These are phyloP conservation scores for Drosophila yakuba DNA, from an alignment of 1,140 invertebrate genomes.

Conservation along the genomic window DNA sequence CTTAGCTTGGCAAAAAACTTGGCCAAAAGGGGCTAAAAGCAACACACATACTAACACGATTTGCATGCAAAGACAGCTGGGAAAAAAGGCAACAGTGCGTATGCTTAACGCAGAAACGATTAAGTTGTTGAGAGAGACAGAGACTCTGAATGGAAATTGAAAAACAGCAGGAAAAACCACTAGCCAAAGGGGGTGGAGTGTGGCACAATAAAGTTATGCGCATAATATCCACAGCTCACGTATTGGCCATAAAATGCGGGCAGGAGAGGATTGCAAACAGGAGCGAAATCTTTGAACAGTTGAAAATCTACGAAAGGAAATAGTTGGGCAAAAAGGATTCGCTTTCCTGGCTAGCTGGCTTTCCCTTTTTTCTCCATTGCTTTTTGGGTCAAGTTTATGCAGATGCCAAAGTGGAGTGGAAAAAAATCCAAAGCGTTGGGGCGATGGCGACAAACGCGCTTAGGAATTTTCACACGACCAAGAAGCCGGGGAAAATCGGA, in stretches of 20 bases:
- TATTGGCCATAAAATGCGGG: conserved; percentile 77
- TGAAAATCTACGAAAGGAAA: conserved; percentile 71
- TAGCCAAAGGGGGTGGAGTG: conserved; percentile 18
- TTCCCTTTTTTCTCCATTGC: conserved; percentile 19
- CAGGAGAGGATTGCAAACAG: conserved; percentile 16
- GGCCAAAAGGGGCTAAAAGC: conserved; percentile 1
- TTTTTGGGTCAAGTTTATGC: conserved; percentile 83
- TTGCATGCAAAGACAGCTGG: conserved; percentile 59
- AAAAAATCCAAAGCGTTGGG: conserved; percentile 28
- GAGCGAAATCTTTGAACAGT: conserved; percentile 62
- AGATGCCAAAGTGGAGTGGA: conserved; percentile 60
- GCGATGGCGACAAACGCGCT: conserved; percentile 73
- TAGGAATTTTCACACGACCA: conserved; percentile 76
- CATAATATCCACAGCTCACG: conserved; percentile 79
- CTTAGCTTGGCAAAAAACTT: conserved; percentile 53
- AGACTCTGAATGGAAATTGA: conserved; percentile 64
- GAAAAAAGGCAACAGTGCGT: conserved; percentile 57
- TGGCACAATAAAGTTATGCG: conserved; percentile 78
- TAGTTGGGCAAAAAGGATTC: conserved; percentile 64
- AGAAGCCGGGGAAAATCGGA: neutral
- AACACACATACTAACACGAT: conserved; percentile 12
- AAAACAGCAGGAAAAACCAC: conserved; percentile 57
- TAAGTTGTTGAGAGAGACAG: conserved; percentile 64
- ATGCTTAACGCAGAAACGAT: conserved; percentile 80
- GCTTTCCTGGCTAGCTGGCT: conserved; percentile 34